Evolutionary conservation across 2,113 vertebrate genomes (phyloP).

Genomic region (Callaeas wilsoni): DNA sequence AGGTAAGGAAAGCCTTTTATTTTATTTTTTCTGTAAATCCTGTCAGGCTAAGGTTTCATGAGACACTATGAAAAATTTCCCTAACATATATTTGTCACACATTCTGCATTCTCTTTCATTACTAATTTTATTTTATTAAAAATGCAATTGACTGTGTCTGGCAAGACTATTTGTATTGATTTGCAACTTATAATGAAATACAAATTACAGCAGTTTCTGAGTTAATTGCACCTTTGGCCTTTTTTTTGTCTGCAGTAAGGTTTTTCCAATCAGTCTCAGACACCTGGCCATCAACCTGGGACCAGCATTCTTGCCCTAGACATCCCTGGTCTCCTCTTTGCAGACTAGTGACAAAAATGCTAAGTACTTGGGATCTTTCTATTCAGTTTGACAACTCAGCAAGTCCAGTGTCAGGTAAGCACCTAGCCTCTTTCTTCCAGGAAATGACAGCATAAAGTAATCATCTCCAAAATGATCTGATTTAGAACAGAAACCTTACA

Average conservation of each 20-base stretch:
- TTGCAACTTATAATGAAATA: constrained; percentile 39
- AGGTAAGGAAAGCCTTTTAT: background rate
- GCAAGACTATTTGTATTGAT: constrained; percentile 50
- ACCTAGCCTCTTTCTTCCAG: background rate
- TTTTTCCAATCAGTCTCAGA: constrained; percentile 17
- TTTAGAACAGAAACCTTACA: background rate
- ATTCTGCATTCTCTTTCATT: background rate
- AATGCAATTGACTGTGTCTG: constrained; percentile 28
- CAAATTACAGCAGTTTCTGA: constrained; percentile 36
- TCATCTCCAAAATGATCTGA: background rate
- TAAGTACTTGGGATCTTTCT: background rate
- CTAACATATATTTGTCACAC: background rate
- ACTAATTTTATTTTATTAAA: constrained; percentile 44
- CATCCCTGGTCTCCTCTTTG: background rate
- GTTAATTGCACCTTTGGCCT: constrained; percentile 49
- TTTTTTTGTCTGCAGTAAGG: constrained; percentile 17
- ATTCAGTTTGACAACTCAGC: background rate
- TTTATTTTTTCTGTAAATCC: background rate
- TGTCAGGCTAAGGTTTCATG: background rate
- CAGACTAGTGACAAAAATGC: background rate
- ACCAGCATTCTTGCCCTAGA: background rate
- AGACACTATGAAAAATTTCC: background rate
- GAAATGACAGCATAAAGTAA: background rate
- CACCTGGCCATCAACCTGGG: constrained; percentile 1
- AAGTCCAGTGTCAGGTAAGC: background rate